Evolutionary conservation across 2,888 invertebrate species (phyloP).

Genomic region (Tanytarsus gracilentus): DNA sequence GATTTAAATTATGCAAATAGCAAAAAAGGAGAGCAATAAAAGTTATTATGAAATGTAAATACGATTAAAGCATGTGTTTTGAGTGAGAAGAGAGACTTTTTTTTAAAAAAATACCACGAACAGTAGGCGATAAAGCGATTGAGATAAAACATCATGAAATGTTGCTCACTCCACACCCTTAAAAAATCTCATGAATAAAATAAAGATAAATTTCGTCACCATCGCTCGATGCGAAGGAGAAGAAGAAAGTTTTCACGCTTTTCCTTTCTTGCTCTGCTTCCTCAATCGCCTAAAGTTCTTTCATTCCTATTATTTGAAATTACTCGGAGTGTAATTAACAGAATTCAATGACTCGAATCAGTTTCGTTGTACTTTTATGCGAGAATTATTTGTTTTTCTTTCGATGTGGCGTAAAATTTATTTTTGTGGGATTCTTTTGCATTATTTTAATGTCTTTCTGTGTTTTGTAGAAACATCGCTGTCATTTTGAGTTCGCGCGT

Average conservation of each 20-base stretch:
- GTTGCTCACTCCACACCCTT: constrained; percentile 1
- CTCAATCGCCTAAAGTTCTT: not conserved
- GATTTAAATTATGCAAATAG: constrained; percentile 28
- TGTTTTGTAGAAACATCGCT: too few species aligned
- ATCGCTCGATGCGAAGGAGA: not conserved
- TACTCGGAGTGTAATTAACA: constrained; percentile 26
- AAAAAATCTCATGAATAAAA: constrained; percentile 26
- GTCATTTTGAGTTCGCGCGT: too few species aligned
- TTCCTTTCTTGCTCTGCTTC: not conserved
- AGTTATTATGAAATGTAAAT: constrained; percentile 27
- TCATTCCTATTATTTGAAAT: too few species aligned
- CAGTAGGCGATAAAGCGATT: constrained; percentile 19
- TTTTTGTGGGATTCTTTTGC: not conserved
- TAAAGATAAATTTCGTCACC: constrained; percentile 26
- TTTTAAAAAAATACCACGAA: not conserved
- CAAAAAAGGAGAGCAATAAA: constrained; percentile 16
- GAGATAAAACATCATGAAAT: constrained; percentile 25
- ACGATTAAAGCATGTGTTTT: constrained; percentile 27
- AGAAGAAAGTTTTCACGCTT: not conserved
- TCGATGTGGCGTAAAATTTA: not conserved
- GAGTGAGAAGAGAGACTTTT: not conserved
- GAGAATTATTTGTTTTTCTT: not conserved
- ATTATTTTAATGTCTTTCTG: too few species aligned
- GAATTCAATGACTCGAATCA: constrained; percentile 28
- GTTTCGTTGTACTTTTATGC: not conserved